Evolutionary conservation across 35 echinoderm and acorn worm genomes (phyloP).

Genomic region (Ophioderma brevispina): DNA sequence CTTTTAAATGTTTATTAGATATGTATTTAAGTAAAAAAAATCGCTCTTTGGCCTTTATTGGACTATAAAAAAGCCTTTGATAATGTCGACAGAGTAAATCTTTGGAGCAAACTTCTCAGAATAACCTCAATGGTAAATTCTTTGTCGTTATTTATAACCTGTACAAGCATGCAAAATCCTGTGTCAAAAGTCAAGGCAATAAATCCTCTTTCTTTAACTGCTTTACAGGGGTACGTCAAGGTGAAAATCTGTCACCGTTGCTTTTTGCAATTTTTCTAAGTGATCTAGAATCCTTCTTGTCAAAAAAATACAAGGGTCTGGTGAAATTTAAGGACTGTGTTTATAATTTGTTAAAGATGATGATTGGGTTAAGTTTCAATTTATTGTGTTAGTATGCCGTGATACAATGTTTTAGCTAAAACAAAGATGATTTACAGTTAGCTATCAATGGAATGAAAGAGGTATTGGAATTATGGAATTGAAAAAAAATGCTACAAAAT

Average conservation of each 20-base stretch:
- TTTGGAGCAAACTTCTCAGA: background rate
- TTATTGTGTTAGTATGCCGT: background rate
- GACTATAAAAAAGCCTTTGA: background rate
- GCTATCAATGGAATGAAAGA: too few species aligned
- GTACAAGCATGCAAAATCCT: background rate
- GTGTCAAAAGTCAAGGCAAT: background rate
- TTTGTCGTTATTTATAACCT: background rate
- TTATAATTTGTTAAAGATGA: background rate
- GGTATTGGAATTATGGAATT: too few species aligned
- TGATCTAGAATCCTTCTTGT: background rate
- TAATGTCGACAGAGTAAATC: background rate
- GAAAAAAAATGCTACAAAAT: too few species aligned
- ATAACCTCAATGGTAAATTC: background rate
- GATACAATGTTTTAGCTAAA: background rate
- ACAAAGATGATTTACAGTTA: too few species aligned
- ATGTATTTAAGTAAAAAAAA: background rate
- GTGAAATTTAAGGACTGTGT: background rate
- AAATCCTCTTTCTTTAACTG: conserved; percentile 9
- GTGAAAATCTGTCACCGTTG: background rate
- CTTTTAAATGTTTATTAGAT: background rate
- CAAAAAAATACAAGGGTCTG: conserved; percentile 5
- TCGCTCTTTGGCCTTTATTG: background rate
- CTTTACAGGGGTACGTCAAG: background rate
- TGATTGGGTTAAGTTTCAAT: background rate
- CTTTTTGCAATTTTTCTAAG: background rate